phyloP scores from a whole-genome alignment of 2,888 invertebrate species.

The Pyrrhia umbra region DNA sequence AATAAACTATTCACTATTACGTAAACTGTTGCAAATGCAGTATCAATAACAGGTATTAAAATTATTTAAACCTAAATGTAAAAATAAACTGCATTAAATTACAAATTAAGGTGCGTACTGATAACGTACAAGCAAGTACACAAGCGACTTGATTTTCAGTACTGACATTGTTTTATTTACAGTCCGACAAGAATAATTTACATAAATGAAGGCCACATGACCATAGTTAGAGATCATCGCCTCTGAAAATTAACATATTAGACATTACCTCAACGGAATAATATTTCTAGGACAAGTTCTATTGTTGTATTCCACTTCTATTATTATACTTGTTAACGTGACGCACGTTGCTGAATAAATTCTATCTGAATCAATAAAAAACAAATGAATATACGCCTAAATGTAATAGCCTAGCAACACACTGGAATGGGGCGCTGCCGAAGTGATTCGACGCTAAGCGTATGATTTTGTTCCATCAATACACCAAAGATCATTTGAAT shows the following conservation, averaged over 20 bases:
- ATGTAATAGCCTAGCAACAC: constrained; percentile 25
- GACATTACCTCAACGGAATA: constrained; percentile 29
- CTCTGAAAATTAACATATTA: constrained; percentile 48
- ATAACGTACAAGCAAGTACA: constrained; percentile 2
- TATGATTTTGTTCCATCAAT: background rate
- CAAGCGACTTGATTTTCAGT: constrained; percentile 11
- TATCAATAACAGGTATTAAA: constrained; percentile 13
- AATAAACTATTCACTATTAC: constrained; percentile 16
- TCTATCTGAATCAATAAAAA: constrained; percentile 14
- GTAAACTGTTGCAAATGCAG: constrained; percentile 14
- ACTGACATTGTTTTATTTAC: constrained; percentile 27
- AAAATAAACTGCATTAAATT: constrained; percentile 1
- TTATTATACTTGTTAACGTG: constrained; percentile 20
- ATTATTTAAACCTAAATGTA: constrained; percentile 7
- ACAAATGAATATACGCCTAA: constrained; percentile 20
- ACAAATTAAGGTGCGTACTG: constrained; percentile 16
- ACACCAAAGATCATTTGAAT: too few species aligned
- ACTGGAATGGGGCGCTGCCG: constrained; percentile 20
- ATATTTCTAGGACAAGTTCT: constrained; percentile 36
- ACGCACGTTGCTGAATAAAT: constrained; percentile 20
- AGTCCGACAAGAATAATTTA: constrained; percentile 24
- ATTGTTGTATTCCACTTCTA: constrained; percentile 33
- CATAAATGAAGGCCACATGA: constrained; percentile 44
- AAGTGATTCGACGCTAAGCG: background rate
- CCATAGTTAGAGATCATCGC: constrained; percentile 47